Base-by-base conservation (phyloP, 1,140 invertebrate species). In the Trissolcus basalis region DNA sequence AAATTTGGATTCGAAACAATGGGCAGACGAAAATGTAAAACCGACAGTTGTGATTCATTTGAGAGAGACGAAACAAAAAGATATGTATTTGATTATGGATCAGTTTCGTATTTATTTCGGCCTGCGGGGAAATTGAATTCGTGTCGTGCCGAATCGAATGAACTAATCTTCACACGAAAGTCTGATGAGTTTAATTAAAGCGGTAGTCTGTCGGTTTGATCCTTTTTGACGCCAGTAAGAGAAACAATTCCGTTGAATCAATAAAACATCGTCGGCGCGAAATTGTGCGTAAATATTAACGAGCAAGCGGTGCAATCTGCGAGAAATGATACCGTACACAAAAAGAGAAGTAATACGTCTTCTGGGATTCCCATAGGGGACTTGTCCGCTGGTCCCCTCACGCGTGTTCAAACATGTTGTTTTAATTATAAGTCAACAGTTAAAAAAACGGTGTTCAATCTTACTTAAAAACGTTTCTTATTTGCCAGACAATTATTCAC, bases 261-360 rank as follows among this genome's bases (percentile, higher is more conserved):
- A 78, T 73, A 78, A 70, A 74, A 65, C 67, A 74, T 69, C 53
- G 64, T 48, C 13, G 44, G 33, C 47, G 70, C 53, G 60, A 78
- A 78, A 74, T 78, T 78, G 76, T 58, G 70, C 70, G 76, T 78
- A 78, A 78, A 78, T 78, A 78, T 78, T 78, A 78, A 78, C 76
- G 60, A 64, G 44, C 35, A 53, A 36, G 51, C 33, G 36, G 36
- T 71, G 67, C 70, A 78, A 74, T 78, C 70, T 78, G 76, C 13
- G 76, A 71, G 61, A 68, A 74, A 74, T 71, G 70, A 78, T 71
- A 65, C 61, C 5, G 33, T 39, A 59, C 67, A 61, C 35, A 59
- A 43, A 47, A 50, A 67, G 50, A 33, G 58, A 74, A 67, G 61
- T 50, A 68, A 75, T 75, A 71, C 68, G 44, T 78, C 77, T 78